phyloP scores from a whole-genome alignment of 2,797 vertebrate genomes.

The Bryconaethiops microstoma region DNA sequence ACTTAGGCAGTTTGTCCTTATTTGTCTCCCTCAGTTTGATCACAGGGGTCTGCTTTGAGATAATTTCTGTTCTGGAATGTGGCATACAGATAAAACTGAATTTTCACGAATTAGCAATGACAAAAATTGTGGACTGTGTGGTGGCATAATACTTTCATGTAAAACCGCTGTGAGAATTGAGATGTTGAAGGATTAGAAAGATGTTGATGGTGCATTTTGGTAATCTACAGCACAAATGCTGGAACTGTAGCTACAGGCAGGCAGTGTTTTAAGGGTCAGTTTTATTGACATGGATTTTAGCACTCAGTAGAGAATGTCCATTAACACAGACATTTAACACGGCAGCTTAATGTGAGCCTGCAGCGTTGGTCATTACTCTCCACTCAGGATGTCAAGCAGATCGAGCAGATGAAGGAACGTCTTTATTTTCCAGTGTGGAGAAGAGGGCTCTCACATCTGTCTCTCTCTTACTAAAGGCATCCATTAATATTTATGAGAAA shows the following conservation, averaged over 20 bases:
- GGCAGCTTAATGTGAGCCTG: constrained; percentile 23
- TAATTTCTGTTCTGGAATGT: neutral
- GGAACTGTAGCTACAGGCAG: neutral
- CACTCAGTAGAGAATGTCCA: neutral
- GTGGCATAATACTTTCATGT: neutral
- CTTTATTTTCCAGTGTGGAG: constrained; percentile 40
- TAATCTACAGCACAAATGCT: neutral
- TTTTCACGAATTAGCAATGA: neutral
- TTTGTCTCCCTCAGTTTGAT: neutral
- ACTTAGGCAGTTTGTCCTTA: neutral
- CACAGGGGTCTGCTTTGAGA: neutral
- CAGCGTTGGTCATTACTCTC: constrained; percentile 12
- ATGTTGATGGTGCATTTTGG: neutral
- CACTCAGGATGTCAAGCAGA: constrained; percentile 26
- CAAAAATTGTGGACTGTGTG: neutral
- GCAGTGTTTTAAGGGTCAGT: neutral
- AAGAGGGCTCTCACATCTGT: constrained; percentile 35
- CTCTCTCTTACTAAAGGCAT: constrained; percentile 68
- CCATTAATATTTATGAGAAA: constrained; percentile 82
- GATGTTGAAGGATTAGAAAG: neutral
- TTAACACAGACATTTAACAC: constrained; percentile 16
- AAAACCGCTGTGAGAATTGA: neutral
- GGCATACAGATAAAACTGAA: neutral
- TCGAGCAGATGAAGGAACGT: constrained; percentile 20
- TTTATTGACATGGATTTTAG: neutral